Base-by-base conservation (phyloP, 2,113 vertebrate species). In the Maccullochella peelii region DNA sequence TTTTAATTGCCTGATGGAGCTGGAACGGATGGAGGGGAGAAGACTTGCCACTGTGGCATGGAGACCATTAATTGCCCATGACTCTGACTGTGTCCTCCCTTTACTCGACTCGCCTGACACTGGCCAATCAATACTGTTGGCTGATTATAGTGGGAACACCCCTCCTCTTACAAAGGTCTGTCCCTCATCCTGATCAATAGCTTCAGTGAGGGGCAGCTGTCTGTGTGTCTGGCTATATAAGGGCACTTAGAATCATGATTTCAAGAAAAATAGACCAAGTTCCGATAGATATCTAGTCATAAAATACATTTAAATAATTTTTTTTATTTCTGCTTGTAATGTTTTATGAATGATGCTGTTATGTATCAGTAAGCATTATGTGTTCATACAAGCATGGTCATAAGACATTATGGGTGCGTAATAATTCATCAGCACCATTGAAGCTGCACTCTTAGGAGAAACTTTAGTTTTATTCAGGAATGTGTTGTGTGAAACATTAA, bases 21-120 rank as follows among this genome's bases (percentile, higher is more conserved):
- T 58, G 59, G 77, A 63, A 57, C 25, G 72, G 63, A 47, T 44
- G 40, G 47, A 40, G 42, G 69, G 30, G 58, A 65, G 84, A 69
- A 59, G 79, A 79, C 71, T 82, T 49, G 44, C 59, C 52, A 47
- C 80, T 79, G 83, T 85, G 54, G 76, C 73, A 77, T 76, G 77
- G 65, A 66, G 76, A 82, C 65, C 77, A 89, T 94, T 93, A 91
- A 93, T 93, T 89, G 88, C 76, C 80, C 78, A 79, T 85, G 89
- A 91, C 82, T 89, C 81, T 86, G 86, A 73, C 85, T 84, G 76
- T 90, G 86, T 88, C 86, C 85, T 85, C 77, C 82, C 78, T 79
- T 76, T 87, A 55, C 73, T 88, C 11, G 67, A 83, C 69, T 75
- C n/a, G 69, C 33, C 82, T 77, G 87, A 88, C 91, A 87, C 70